Conservation (phyloP, 1,140 invertebrate species). For the Mamestra configurata region DNA sequence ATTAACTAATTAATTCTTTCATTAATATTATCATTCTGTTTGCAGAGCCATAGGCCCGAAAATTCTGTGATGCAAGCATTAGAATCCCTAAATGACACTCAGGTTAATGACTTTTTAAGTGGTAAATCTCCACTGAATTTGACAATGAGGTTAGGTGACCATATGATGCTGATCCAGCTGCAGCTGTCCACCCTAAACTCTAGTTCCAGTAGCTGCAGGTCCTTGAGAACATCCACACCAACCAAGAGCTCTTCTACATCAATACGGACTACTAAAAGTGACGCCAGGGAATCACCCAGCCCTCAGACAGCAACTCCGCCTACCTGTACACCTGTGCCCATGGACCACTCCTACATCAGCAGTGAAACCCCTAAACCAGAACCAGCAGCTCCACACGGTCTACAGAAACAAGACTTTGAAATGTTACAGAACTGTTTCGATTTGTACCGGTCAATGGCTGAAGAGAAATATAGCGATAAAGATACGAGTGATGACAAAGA, state of each 20-base stretch:
- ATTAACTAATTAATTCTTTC: constrained; percentile 59
- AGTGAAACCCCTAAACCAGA: constrained; percentile 65
- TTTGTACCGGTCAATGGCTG: constrained; percentile 83
- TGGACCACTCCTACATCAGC: constrained; percentile 41
- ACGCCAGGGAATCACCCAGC: constrained; percentile 70
- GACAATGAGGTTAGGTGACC: constrained; percentile 97
- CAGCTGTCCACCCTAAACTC: constrained; percentile 95
- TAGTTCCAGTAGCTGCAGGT: constrained; percentile 69
- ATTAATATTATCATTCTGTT: constrained; percentile 68
- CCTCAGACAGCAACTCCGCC: constrained; percentile 68
- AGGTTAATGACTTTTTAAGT: constrained; percentile 98
- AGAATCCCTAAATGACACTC: constrained; percentile 97
- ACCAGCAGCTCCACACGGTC: constrained; percentile 60
- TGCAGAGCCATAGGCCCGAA: constrained; percentile 96
- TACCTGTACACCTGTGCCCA: constrained; percentile 47
- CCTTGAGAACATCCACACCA: constrained; percentile 77
- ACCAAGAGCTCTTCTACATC: constrained; percentile 68
- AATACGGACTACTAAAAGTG: constrained; percentile 70
- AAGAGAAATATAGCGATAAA: constrained; percentile 81
- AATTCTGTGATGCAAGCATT: constrained; percentile 98
- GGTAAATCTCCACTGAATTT: constrained; percentile 97
- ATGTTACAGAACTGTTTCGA: constrained; percentile 88
- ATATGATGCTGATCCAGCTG: constrained; percentile 98
- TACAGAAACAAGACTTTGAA: constrained; percentile 88
- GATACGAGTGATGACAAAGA: constrained; percentile 62